Percentiles rank a stretch among this genome's conserved stretches.
phyloP scores from a whole-genome alignment of 2,797 vertebrate species.

The Urocyon cinereoargenteus region DNA sequence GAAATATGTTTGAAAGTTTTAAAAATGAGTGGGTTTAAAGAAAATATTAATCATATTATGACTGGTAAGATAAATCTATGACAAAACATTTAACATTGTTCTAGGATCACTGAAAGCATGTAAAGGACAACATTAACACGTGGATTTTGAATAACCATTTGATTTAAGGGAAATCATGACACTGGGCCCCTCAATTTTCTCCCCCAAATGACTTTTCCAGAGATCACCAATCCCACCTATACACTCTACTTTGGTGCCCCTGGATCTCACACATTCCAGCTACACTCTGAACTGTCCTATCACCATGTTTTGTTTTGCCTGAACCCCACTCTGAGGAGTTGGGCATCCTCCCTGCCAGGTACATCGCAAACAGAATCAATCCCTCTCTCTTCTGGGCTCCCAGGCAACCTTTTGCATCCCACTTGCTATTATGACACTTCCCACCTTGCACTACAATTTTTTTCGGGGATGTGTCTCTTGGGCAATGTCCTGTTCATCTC shows the following conservation, averaged over 20 bases:
- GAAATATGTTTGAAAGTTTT: neutral
- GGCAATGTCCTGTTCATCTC: neutral
- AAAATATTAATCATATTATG: neutral
- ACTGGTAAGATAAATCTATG: neutral
- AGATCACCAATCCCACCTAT: neutral
- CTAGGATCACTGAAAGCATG: neutral
- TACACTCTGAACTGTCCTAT: no score
- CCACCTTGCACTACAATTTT: neutral
- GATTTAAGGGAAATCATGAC: neutral
- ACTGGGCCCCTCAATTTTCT: neutral
- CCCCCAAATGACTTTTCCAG: neutral
- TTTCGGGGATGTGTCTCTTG: neutral
- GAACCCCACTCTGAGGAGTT: no score
- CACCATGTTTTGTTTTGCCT: neutral
- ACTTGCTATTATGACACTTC: neutral
- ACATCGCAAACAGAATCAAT: neutral
- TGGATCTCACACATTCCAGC: neutral
- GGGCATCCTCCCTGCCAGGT: neutral
- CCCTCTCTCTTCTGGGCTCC: neutral
- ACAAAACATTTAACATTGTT: neutral
- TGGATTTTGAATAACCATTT: neutral
- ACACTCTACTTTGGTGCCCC: neutral
- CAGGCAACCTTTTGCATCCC: accelerated
- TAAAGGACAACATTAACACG: neutral
- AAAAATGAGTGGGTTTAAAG: neutral